phyloP scores from a whole-genome alignment of 1,140 invertebrate genomes.

The Cyclina sinensis region DNA sequence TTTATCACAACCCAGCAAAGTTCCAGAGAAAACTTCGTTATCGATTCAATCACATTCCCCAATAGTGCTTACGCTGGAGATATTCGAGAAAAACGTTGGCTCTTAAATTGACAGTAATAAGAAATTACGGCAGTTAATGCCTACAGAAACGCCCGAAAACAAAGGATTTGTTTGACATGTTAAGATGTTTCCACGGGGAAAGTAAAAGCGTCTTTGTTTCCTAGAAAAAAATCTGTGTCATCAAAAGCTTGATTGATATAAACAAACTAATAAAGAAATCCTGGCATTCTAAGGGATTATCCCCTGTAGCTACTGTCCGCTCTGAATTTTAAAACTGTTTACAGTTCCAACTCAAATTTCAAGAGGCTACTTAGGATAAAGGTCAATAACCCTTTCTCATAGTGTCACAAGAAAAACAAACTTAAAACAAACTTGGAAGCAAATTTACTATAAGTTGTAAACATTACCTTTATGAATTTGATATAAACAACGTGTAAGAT shows the following conservation, averaged over 20 bases:
- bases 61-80: conserved; percentile 19
- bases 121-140: conserved; percentile 33
- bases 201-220: conserved; percentile 2
- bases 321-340: no score
- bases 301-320: no score
- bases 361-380: no score
- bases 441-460: no score
- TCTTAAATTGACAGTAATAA: conserved; percentile 40
- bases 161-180: conserved; percentile 22
- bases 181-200: not conserved
- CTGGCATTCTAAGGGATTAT: no score
- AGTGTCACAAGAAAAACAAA: no score
- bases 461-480: no score
- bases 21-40: not conserved
- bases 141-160: conserved; percentile 7
- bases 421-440: no score
- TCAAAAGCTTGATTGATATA: not conserved
- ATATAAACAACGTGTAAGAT: no score
- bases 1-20: not conserved
- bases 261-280: no score
- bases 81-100: conserved; percentile 13
- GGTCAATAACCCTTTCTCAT: no score
- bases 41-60: conserved; percentile 21
- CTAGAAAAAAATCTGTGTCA: conserved; percentile 1
- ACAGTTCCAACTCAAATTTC: no score